These are phyloP conservation scores for Alcis repandata DNA, from an alignment of 2,888 invertebrate genomes.

Conservation along the genomic window DNA sequence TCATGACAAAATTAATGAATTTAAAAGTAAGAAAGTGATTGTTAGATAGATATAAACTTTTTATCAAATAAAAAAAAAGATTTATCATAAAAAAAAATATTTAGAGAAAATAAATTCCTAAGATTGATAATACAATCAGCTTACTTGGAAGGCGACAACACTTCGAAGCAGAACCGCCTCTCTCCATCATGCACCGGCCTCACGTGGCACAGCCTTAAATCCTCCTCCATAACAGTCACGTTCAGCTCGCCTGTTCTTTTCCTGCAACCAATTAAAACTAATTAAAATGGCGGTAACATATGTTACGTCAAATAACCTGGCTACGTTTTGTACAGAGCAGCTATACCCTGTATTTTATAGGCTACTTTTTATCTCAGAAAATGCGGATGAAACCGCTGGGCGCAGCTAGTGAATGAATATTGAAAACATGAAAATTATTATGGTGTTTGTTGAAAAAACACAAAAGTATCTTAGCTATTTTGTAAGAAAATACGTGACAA, in stretches of 20 bases:
- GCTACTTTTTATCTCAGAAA: too few relatives aligned
- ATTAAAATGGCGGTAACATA: neutral
- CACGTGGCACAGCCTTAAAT: slow-evolving; percentile 97
- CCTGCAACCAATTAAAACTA: slow-evolving; percentile 68
- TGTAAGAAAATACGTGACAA: neutral
- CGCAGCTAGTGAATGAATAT: too few relatives aligned
- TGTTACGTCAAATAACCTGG: neutral
- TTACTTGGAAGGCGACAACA: slow-evolving; percentile 96
- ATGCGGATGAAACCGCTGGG: too few relatives aligned
- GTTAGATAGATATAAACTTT: too few relatives aligned
- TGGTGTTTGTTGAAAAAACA: too few relatives aligned
- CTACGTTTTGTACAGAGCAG: neutral
- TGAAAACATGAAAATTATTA: too few relatives aligned
- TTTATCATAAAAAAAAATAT: too few relatives aligned
- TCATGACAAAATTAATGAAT: too few relatives aligned
- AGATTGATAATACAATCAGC: slow-evolving; percentile 46
- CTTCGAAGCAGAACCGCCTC: slow-evolving; percentile 97
- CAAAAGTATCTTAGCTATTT: neutral
- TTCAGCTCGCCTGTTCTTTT: slow-evolving; percentile 93
- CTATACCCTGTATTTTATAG: too few relatives aligned
- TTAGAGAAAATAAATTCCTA: neutral
- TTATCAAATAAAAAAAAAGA: too few relatives aligned
- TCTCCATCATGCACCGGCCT: slow-evolving; percentile 96
- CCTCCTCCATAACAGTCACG: slow-evolving; percentile 98
- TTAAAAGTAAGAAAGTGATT: too few relatives aligned